A percentile compares a stretch with the other conserved stretches of the same genome.
Conservation (phyloP, 2,797 vertebrate species). For the Danio tinwini region DNA sequence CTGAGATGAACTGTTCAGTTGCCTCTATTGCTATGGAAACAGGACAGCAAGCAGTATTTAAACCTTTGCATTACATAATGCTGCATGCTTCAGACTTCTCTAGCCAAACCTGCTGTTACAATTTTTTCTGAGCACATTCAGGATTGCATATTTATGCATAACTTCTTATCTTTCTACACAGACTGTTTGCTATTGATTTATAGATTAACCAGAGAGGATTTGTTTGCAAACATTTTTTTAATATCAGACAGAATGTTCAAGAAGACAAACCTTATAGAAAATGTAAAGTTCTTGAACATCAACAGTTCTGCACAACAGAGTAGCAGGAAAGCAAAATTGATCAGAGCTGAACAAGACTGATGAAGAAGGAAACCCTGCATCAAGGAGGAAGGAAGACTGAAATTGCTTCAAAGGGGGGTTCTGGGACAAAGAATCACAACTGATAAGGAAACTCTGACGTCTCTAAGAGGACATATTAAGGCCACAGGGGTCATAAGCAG, state of each 20-base stretch:
- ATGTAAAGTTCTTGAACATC: slow-evolving; percentile 25
- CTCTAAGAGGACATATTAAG: slow-evolving; percentile 53
- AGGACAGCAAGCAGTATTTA: slow-evolving; percentile 6
- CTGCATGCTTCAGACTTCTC: not conserved
- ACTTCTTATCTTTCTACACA: not conserved
- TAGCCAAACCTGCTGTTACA: not conserved
- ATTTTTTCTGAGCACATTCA: not conserved
- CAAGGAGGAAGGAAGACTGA: slow-evolving; percentile 66
- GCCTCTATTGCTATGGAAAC: slow-evolving; percentile 44
- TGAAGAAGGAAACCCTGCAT: slow-evolving; percentile 64
- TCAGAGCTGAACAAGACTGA: slow-evolving; percentile 50
- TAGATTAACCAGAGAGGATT: not conserved
- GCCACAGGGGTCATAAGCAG: slow-evolving; percentile 62
- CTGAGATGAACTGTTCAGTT: slow-evolving; percentile 7
- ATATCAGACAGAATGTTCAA: not conserved
- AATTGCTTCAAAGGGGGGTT: slow-evolving; percentile 56
- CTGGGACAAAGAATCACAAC: slow-evolving; percentile 53
- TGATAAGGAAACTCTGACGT: slow-evolving; percentile 66
- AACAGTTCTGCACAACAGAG: slow-evolving; percentile 1
- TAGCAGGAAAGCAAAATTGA: slow-evolving; percentile 50
- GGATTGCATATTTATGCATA: not conserved
- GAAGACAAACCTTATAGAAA: not conserved
- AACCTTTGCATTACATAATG: slow-evolving; percentile 34
- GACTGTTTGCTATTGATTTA: not conserved
- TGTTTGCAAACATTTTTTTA: not conserved